Percentiles rank a stretch among this genome's conserved stretches.
These are phyloP conservation scores for Chouioia cunea DNA, from an alignment of 2,888 invertebrate genomes.

Conservation along the genomic window DNA sequence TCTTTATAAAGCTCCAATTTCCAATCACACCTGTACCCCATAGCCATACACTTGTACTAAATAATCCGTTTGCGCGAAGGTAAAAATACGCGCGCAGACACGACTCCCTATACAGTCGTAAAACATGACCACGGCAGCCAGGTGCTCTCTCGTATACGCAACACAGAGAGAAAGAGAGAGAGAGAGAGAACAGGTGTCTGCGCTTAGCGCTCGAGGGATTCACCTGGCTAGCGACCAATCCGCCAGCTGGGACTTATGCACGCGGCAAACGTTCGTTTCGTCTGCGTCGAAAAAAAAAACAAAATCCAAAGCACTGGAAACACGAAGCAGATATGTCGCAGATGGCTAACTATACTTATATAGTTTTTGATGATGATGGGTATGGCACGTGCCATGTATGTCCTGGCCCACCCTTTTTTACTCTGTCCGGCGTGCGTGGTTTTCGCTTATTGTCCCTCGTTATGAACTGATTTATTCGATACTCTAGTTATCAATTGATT, in stretches of 20 bases:
- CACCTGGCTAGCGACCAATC: conserved; percentile 57
- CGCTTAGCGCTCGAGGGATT: conserved; percentile 52
- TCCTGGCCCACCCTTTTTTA: too few species aligned
- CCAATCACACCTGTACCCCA: too few species aligned
- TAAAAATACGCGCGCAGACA: neutral
- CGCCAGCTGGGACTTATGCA: conserved; percentile 59
- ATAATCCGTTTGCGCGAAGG: conserved; percentile 30
- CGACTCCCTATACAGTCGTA: neutral
- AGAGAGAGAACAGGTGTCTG: conserved; percentile 58
- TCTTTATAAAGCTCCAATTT: too few species aligned
- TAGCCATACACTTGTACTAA: conserved; percentile 40
- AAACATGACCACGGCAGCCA: conserved; percentile 49
- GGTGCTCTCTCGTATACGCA: conserved; percentile 52
- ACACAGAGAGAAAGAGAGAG: conserved; percentile 25
- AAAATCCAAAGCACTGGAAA: conserved; percentile 9
- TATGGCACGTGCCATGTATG: too few species aligned
- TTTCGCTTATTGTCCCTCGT: too few species aligned
- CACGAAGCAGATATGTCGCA: too few species aligned
- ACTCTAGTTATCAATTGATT: too few species aligned
- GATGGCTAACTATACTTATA: too few species aligned
- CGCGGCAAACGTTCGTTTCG: conserved; percentile 13
- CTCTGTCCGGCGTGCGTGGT: too few species aligned
- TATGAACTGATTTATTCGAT: too few species aligned
- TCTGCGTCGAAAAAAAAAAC: conserved; percentile 9
- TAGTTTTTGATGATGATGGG: too few species aligned